phyloP scores from a whole-genome alignment of 2,888 invertebrate genomes.

The Cephalotes varians region DNA sequence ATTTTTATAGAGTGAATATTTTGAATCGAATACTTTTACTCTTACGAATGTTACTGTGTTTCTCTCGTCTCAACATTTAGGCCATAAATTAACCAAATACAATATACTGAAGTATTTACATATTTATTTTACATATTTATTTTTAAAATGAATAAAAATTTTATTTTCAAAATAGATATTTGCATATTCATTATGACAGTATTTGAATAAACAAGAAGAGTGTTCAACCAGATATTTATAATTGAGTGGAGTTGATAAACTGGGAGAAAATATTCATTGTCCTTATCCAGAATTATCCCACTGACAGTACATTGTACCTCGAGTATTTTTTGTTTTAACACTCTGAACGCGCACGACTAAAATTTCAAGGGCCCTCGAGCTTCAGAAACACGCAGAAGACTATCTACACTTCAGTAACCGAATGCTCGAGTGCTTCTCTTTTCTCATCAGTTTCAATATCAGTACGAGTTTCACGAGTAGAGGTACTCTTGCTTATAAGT shows the following conservation, averaged over 20 bases:
- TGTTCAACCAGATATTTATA: neutral
- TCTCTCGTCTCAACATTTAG: conserved; percentile 6
- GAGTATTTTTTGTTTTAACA: conserved; percentile 45
- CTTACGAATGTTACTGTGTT: neutral
- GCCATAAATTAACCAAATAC: conserved; percentile 18
- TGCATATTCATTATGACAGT: conserved; percentile 1
- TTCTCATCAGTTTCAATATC: neutral
- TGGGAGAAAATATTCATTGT: conserved; percentile 36
- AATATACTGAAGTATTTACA: neutral
- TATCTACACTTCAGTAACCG: conserved; percentile 27
- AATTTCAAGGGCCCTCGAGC: conserved; percentile 22
- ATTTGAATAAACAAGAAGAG: conserved; percentile 23
- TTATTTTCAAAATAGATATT: conserved; percentile 8
- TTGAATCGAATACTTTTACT: neutral
- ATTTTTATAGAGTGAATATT: neutral
- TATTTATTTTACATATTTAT: conserved; percentile 23
- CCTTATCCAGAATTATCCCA: conserved; percentile 30
- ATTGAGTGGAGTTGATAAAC: conserved; percentile 26
- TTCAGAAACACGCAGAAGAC: conserved; percentile 25
- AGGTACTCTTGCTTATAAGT: conserved; percentile 38
- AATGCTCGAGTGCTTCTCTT: conserved; percentile 22
- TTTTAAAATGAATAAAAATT: neutral
- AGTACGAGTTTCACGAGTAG: conserved; percentile 25
- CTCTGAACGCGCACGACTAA: conserved; percentile 12
- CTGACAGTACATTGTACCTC: conserved; percentile 42